Conservation (phyloP, 2,888 invertebrate genomes). For the Acrocyrtus sp. region DNA sequence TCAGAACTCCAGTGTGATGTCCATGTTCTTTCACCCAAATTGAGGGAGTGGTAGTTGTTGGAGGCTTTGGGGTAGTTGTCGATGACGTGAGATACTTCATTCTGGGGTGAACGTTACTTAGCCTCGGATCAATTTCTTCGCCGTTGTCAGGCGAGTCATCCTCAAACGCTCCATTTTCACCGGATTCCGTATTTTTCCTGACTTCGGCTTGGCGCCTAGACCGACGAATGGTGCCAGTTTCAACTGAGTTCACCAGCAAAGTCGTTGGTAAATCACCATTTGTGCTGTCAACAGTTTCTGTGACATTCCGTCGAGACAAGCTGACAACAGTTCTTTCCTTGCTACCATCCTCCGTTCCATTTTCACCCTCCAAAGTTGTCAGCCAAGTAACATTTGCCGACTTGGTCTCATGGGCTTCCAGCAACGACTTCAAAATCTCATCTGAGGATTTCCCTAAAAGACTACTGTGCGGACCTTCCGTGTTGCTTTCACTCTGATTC, state of each 20-base stretch:
- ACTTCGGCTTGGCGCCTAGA: slow-evolving; percentile 32
- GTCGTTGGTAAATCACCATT: neutral
- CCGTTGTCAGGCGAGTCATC: slow-evolving; percentile 36
- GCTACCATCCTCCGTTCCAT: neutral
- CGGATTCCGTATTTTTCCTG: slow-evolving; percentile 53
- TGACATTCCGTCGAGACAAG: neutral
- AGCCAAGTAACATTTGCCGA: neutral
- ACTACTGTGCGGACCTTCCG: slow-evolving; percentile 45
- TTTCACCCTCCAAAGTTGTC: neutral
- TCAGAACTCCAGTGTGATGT: slow-evolving; percentile 73
- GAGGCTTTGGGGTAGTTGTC: slow-evolving; percentile 4
- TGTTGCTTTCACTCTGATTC: slow-evolving; percentile 11
- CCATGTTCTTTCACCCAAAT: slow-evolving; percentile 70
- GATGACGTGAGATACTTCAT: slow-evolving; percentile 19
- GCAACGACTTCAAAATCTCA: slow-evolving; percentile 9
- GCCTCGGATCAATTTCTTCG: neutral
- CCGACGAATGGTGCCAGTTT: slow-evolving; percentile 28
- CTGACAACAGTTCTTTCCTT: neutral
- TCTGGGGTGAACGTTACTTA: slow-evolving; percentile 7
- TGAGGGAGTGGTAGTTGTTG: slow-evolving; percentile 13
- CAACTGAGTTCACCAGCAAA: slow-evolving; percentile 13
- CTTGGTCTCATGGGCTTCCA: neutral
- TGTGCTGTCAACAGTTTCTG: neutral
- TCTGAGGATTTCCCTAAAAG: no score
- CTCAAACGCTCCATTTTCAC: slow-evolving; percentile 62